These are phyloP conservation scores for Chaetodon auriga DNA, from an alignment of 2,113 vertebrate genomes.

Conservation along the genomic window DNA sequence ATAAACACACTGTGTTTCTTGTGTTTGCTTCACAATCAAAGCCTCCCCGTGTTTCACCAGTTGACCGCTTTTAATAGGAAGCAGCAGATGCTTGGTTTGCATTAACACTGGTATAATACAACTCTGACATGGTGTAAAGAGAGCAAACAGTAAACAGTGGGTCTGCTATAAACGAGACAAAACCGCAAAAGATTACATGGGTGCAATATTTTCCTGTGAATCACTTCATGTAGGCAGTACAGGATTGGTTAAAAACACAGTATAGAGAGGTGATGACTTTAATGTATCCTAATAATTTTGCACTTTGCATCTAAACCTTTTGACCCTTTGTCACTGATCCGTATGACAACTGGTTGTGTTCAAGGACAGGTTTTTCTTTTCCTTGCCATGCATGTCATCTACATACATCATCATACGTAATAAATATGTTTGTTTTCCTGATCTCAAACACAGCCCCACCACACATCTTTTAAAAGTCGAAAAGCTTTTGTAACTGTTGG, in stretches of 20 bases:
- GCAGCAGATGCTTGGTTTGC: no score
- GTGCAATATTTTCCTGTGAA: not conserved
- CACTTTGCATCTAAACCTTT: no score
- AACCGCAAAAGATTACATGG: not conserved
- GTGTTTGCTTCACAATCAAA: not conserved
- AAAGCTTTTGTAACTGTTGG: not conserved
- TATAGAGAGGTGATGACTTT: not conserved
- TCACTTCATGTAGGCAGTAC: no score
- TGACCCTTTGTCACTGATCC: no score
- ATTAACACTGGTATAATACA: not conserved
- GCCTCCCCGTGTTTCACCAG: not conserved
- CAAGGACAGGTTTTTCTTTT: no score
- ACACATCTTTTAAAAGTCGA: not conserved
- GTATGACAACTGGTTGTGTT: no score
- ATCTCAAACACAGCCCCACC: not conserved
- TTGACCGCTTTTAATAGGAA: not conserved
- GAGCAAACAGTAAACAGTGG: not conserved
- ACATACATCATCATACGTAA: no score
- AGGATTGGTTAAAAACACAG: not conserved
- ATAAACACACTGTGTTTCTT: not conserved
- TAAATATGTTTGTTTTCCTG: no score
- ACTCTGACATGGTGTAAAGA: not conserved
- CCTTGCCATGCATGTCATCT: no score
- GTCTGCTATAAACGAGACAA: not conserved
- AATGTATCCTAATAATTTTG: not conserved